Conservation (phyloP, 35 echinoderm and acorn worm species). For the Amphiura filiformis region DNA sequence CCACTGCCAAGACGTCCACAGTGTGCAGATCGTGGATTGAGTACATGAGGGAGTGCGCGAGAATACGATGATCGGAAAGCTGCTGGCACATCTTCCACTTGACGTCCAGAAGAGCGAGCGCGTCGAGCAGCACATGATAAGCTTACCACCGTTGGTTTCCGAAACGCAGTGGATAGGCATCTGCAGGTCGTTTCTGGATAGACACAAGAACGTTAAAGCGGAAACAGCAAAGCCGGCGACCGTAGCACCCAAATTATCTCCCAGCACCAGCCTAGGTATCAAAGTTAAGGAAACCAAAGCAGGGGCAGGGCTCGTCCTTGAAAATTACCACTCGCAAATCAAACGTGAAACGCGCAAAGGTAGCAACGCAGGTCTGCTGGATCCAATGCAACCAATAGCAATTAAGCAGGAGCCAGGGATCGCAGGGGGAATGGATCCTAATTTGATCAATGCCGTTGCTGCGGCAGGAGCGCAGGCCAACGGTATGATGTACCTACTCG, state of each 20-base stretch:
- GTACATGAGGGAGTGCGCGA: not conserved
- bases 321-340: not conserved
- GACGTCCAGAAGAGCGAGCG: not conserved
- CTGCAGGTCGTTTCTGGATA: not conserved
- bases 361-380: not conserved
- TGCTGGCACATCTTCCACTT: not conserved
- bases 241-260: not conserved
- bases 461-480: not conserved
- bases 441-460: not conserved
- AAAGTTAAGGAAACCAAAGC: not conserved
- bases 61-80: not conserved
- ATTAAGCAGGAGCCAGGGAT: not conserved
- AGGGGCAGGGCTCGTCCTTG: not conserved
- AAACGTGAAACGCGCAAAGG: not conserved
- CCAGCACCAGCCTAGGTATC: not conserved
- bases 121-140: not conserved
- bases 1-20: not conserved
- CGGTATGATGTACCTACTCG: not conserved
- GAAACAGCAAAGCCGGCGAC: not conserved
- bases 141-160: not conserved
- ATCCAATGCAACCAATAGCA: not conserved
- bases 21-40: conserved; percentile 5
- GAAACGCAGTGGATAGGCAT: not conserved
- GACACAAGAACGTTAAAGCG: not conserved
- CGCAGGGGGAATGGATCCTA: not conserved